Evolutionary conservation across 2,888 invertebrate genomes (phyloP), one percentile per base, ranked within the genome.

Genomic region (Geotrupes spiniger): DNA sequence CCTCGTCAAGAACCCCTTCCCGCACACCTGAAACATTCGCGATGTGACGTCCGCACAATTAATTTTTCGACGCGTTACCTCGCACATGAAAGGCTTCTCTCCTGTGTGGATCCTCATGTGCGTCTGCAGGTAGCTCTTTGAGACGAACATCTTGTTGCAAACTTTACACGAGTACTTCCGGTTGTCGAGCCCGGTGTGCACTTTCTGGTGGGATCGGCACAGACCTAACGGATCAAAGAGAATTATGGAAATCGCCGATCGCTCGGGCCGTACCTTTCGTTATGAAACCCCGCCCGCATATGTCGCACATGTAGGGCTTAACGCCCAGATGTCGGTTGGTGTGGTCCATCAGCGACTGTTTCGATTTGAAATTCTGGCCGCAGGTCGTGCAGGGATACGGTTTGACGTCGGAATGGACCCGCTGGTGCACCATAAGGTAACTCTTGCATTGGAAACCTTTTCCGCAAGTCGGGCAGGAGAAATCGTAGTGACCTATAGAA

Each of bases 401-500:
- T 59, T 80, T 81, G 3, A 76, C 55, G 53, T 79, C 78, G 0
- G 79, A 80, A 64, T 82, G 81, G 0, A 80, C 80, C 42, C 80
- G 70, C 61, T 81, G 80, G 61, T 81, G 81, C 1, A 80, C 80
- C 51, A 78, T 78, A 16, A 81, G 66, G 57, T 81, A 81, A 57
- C 80, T 80, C 57, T 78, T 78, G 58, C 80, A 80, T 49, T 80
- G 79, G 56, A 81, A 81, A 9, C 81, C 80, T 67, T 81, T 81
- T 1, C 80, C 80, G 55, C 81, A 81, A 0, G 77, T 78, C 2
- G 76, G 74, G 61, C 81, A 81, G 10, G 76, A 74, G 59, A 72
- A 78, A 52, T 78, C 79, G 54, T 77, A 81, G 51, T 78, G 75
- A 1, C 79, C 79, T 69, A 46, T 11, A 53, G 28, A 15, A 15